phyloP scores from a whole-genome alignment of 2,888 invertebrate genomes.

The Resseliella maxima region DNA sequence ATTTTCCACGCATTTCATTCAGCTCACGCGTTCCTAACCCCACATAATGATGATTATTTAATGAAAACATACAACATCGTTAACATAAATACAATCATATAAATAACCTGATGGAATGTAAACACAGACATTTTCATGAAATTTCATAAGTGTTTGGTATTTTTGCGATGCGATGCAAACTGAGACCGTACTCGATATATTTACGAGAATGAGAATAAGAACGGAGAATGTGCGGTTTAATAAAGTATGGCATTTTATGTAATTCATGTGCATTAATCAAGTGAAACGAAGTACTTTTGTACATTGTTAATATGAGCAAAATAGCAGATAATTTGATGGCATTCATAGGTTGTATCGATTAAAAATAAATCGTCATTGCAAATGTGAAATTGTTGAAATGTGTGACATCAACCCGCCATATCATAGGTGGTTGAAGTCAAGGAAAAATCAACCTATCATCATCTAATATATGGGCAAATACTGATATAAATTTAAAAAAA shows the following conservation, averaged over 20 bases:
- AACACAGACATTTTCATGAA: slow-evolving; percentile 2
- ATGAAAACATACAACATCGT: slow-evolving; percentile 21
- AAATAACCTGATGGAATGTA: neutral
- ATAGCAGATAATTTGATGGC: slow-evolving; percentile 31
- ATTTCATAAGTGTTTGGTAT: slow-evolving; percentile 31
- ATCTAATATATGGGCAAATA: no score
- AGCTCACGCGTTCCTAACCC: neutral
- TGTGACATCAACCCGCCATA: neutral
- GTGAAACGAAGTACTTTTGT: neutral
- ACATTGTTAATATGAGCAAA: neutral
- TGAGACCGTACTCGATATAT: neutral
- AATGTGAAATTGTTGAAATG: neutral
- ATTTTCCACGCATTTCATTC: neutral
- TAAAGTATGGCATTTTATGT: neutral
- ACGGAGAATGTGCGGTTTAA: neutral
- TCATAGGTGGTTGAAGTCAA: neutral
- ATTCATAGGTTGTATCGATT: slow-evolving; percentile 30
- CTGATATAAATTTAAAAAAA: neutral
- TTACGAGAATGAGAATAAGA: neutral
- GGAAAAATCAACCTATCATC: neutral
- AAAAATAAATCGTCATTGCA: neutral
- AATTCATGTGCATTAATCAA: slow-evolving; percentile 17
- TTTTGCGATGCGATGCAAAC: neutral
- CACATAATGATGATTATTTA: neutral
- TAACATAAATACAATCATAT: slow-evolving; percentile 28